These are phyloP conservation scores for Diorhabda carinulata DNA, from an alignment of 1,140 invertebrate genomes.

Conservation along the genomic window DNA sequence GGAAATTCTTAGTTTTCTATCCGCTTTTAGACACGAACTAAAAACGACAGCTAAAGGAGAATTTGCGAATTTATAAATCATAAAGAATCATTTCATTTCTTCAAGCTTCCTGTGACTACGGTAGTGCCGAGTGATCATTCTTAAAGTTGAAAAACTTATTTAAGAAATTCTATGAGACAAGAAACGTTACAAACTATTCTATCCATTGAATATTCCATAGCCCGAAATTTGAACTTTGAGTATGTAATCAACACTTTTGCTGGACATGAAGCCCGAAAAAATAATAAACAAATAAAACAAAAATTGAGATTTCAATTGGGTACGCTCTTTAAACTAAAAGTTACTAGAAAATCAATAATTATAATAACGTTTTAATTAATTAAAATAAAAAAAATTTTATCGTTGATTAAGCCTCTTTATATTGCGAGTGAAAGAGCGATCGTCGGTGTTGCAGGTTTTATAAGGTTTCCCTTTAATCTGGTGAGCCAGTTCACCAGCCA, in stretches of 20 bases:
- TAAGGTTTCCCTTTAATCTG: too few relatives aligned
- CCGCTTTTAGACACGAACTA: constrained; percentile 9
- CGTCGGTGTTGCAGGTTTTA: too few relatives aligned
- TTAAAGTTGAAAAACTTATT: constrained; percentile 40
- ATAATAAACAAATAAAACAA: too few relatives aligned
- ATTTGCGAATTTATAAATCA: constrained; percentile 21
- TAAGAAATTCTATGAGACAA: constrained; percentile 40
- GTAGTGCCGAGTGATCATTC: constrained; percentile 27
- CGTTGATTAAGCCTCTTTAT: too few relatives aligned
- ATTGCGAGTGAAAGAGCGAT: too few relatives aligned
- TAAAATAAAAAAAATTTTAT: too few relatives aligned
- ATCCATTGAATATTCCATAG: constrained; percentile 26
- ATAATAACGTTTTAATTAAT: too few relatives aligned
- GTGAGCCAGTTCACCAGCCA: too few relatives aligned
- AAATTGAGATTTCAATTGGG: too few relatives aligned
- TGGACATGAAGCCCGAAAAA: constrained; percentile 23
- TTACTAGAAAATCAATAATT: too few relatives aligned
- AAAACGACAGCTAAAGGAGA: constrained; percentile 20
- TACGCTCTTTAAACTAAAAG: too few relatives aligned
- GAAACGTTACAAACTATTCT: constrained; percentile 34
- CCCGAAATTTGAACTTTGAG: constrained; percentile 30
- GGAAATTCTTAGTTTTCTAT: background rate
- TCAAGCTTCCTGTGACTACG: background rate
- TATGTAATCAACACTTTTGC: constrained; percentile 29
- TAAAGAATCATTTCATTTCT: constrained; percentile 24